Evolutionary conservation across 2,113 vertebrate genomes (phyloP), one percentile per base, ranked within the genome.

Genomic region (Sphaerodactylus townsendi): DNA sequence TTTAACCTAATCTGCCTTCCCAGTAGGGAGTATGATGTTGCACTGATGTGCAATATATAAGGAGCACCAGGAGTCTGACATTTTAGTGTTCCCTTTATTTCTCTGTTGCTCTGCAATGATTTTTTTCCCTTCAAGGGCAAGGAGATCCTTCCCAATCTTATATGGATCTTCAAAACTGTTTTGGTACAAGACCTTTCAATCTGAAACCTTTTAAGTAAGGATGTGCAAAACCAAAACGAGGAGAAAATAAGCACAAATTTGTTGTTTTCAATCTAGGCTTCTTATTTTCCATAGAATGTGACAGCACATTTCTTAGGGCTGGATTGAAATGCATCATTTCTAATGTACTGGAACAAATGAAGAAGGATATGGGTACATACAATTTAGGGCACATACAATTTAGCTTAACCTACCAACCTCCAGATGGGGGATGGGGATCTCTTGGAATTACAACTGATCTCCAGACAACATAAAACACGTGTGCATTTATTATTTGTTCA

Each of bases 21-120:
- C 85, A 83, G 68, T 84, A 82, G 82, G 74, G 90, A 92, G 83
- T 89, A 90, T 91, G 86, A 88, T 84, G 81, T 89, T 93, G 81
- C 86, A 76, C 72, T 81, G 92, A 87, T 83, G 80, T 5, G 0
- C 46, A 10, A 83, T 73, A 75, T 83, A 62, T 62, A 62, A 62
- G 21, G 59, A 62, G 59, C 59, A 28, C 59, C 23, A 19, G 9
- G 59, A 79, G 68, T 78, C n/a, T 82, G 82, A 84, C 85, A 85
- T 84, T 74, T 86, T 85, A 76, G 39, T 81, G 90, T 91, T 82
- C 74, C 79, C 85, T 89, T 70, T 48, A 17, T 87, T 88, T 81
- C 75, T 83, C 80, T 65, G 33, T 0, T 2, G 79, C 82, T 86
- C 89, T 77, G 69, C 89, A 89, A 91, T 82, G 83, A 75, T 83